Evolutionary conservation across 2,888 invertebrate species (phyloP), one percentile per base, ranked within the genome.

Genomic region (Oxyteleia sp.): DNA sequence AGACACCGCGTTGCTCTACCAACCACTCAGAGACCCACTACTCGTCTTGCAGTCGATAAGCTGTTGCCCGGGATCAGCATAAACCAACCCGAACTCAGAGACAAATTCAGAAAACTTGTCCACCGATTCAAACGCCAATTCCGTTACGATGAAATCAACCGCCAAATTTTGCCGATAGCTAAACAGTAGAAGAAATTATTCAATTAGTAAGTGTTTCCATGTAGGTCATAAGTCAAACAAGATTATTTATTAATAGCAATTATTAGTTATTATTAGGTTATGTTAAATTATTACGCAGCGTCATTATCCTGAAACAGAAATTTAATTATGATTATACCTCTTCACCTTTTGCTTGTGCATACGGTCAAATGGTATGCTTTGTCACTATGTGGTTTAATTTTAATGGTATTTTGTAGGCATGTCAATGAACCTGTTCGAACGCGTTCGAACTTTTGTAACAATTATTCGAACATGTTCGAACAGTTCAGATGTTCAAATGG

Each of bases 141-240:
- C 96, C 94, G 96, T 96, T 93, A 96, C 94, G 94, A 99, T 95
- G 96, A 96, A 97, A 94, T 96, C 96, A 94, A 98, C 95, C 91
- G 97, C 96, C 95, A 99, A 95, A 94, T 95, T 96, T 94, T 98
- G 98, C 92, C 98, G 98, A 95, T 98, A 98, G 96, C 98, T 98
- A 96, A 94, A 96, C 95, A 94, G 89, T 84, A 93, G 90, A 93
- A 93, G 91, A 93, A 93, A 93, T 89, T 84, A 85, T 87, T 82
- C 76, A 32, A 94, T 94, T 94, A 93, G 94, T 95, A 91, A 94
- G 61, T 61, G 72, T 81, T 69, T 49, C 26, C 15, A 13, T 11
- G 18, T 15, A 29, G 23, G 4, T 18, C 4, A 4, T n/a, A 59
- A 8, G 5, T 57, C 11, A 32, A 61, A 63, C 63, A 53, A 71